These are phyloP conservation scores for Polymixis lichenea DNA, from an alignment of 2,888 invertebrate species.

Conservation along the genomic window DNA sequence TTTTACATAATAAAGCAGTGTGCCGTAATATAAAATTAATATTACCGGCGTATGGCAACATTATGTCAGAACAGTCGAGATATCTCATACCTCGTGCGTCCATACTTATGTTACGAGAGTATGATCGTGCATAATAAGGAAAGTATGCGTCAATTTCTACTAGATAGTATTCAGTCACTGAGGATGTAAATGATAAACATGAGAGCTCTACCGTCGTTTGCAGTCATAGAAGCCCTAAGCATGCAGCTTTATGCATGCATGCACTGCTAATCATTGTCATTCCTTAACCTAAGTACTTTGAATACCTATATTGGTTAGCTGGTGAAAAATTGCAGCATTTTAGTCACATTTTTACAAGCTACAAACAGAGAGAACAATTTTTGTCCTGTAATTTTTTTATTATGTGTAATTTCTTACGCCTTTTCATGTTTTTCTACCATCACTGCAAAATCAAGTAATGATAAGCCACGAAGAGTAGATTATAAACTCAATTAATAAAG, in stretches of 20 bases:
- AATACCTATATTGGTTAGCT: background rate
- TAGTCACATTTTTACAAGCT: background rate
- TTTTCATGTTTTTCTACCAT: no score
- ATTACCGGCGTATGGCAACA: slow-evolving; percentile 60
- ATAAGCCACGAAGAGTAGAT: background rate
- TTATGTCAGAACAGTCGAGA: slow-evolving; percentile 64
- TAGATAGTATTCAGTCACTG: slow-evolving; percentile 3
- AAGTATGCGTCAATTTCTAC: slow-evolving; percentile 32
- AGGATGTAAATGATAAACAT: slow-evolving; percentile 19
- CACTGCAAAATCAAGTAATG: background rate
- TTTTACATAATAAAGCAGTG: slow-evolving; percentile 62
- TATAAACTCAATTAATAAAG: background rate
- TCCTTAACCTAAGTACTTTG: background rate
- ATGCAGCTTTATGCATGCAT: background rate
- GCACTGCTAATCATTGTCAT: background rate
- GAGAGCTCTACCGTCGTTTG: background rate
- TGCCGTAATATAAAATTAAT: slow-evolving; percentile 65
- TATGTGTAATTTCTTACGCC: no score
- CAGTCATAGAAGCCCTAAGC: background rate
- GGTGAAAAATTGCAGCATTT: background rate
- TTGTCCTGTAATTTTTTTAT: background rate
- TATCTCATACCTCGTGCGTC: slow-evolving; percentile 48
- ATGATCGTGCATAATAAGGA: slow-evolving; percentile 57
- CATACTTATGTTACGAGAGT: slow-evolving; percentile 48
- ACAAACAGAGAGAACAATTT: background rate